A percentile compares a stretch with the other conserved stretches of the same genome.
Conservation (phyloP, 2,797 vertebrate species). For the Pempheris klunzingeri region DNA sequence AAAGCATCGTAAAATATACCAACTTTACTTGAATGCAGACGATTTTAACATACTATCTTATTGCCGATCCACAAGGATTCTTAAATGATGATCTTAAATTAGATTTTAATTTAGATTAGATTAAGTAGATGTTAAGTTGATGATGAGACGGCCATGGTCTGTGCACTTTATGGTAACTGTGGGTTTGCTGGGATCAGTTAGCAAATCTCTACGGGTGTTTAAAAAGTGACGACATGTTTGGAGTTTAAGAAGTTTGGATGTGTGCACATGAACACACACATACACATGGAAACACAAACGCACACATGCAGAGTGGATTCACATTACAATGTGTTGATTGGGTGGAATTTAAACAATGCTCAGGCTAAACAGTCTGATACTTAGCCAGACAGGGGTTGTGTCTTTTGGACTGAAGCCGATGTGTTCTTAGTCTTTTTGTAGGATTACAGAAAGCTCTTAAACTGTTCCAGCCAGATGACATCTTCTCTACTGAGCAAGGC, state of each 20-base stretch:
- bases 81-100: slow-evolving; percentile 8
- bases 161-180: slow-evolving; percentile 28
- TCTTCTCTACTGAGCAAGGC: slow-evolving; percentile 41
- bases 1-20: not conserved
- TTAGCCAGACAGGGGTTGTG: slow-evolving; percentile 63
- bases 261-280: slow-evolving; percentile 14
- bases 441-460: slow-evolving; percentile 69
- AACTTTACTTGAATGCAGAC: not conserved
- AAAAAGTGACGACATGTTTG: slow-evolving; percentile 53
- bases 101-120: no score
- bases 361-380: slow-evolving; percentile 67
- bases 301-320: slow-evolving; percentile 44
- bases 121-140: no score
- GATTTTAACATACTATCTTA: not conserved
- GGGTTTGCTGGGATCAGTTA: slow-evolving; percentile 36
- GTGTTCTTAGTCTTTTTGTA: slow-evolving; percentile 64
- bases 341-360: slow-evolving; percentile 83
- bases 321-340: slow-evolving; percentile 76
- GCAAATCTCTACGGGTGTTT: slow-evolving; percentile 38
- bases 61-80: not conserved
- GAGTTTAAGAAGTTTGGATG: slow-evolving; percentile 29
- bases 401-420: slow-evolving; percentile 66
- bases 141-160: not conserved
- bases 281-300: slow-evolving; percentile 14
- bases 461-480: slow-evolving; percentile 58